phyloP scores from a whole-genome alignment of 2,797 vertebrate species.

The Ispidina lecontei region DNA sequence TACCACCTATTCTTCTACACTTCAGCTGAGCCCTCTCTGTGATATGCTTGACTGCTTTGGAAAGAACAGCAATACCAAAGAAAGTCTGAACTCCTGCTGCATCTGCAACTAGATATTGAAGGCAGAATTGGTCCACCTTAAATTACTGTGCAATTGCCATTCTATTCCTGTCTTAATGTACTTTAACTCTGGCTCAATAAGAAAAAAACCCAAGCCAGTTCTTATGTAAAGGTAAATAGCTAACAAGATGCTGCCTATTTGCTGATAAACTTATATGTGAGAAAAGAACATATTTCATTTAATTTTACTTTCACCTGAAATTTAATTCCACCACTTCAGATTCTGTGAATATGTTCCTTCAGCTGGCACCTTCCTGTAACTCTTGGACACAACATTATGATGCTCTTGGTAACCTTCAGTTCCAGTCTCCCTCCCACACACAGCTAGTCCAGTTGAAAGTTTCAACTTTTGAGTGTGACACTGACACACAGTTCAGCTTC shows the following conservation, averaged over 20 bases:
- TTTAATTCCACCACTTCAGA: not conserved
- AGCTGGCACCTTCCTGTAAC: not conserved
- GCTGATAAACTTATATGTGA: not conserved
- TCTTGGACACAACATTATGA: not conserved
- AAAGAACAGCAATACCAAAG: not conserved
- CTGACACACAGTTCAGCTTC: not conserved
- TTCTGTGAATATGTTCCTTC: not conserved
- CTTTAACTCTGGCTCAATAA: not conserved
- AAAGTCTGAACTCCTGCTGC: not conserved
- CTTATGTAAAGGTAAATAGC: not conserved
- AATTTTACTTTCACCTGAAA: not conserved
- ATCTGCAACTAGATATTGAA: not conserved
- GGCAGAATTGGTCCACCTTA: not conserved
- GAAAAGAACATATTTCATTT: slow-evolving; percentile 1
- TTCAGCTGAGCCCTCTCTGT: not conserved
- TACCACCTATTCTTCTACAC: not conserved
- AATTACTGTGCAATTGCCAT: not conserved
- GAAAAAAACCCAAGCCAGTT: not conserved
- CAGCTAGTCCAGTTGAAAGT: not conserved
- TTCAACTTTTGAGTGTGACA: not conserved
- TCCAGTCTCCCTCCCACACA: not conserved
- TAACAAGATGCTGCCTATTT: not conserved
- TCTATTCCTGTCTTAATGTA: not conserved
- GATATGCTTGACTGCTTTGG: not conserved
- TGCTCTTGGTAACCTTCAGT: not conserved